phyloP scores from a whole-genome alignment of 1,140 invertebrate species.

The Eufriesea mexicana region DNA sequence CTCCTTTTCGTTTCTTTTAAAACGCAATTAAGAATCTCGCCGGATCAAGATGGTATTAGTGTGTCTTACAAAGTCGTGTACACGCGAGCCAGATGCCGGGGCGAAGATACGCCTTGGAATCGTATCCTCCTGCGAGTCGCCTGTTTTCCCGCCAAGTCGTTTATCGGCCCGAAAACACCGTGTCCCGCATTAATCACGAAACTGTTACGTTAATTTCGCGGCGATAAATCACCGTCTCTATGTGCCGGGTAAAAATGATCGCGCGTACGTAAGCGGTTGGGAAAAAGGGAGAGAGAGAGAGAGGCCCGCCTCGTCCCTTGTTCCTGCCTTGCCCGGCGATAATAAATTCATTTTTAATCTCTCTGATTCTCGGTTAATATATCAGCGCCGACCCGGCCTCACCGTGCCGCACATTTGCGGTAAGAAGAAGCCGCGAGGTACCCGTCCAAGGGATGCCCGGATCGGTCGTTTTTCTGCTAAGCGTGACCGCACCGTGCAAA shows the following conservation, averaged over 20 bases:
- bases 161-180: slow-evolving; percentile 7
- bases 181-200: slow-evolving; percentile 35
- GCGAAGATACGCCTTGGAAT: not conserved
- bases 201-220: slow-evolving; percentile 35
- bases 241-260: slow-evolving; percentile 25
- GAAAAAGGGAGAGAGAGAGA: too few relatives aligned
- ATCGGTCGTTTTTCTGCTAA: slow-evolving; percentile 53
- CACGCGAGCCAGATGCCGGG: slow-evolving; percentile 23
- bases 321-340: slow-evolving; percentile 5
- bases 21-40: slow-evolving; percentile 31
- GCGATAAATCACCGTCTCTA: slow-evolving; percentile 27
- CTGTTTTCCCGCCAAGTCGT: slow-evolving; percentile 20
- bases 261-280: not conserved
- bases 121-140: not conserved
- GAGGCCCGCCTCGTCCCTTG: not conserved
- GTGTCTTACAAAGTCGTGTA: slow-evolving; percentile 22
- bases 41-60: slow-evolving; percentile 18
- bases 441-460: slow-evolving; percentile 26
- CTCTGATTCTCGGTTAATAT: slow-evolving; percentile 50
- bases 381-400: slow-evolving; percentile 51
- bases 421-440: slow-evolving; percentile 49
- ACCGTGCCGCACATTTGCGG: slow-evolving; percentile 60
- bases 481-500: slow-evolving; percentile 59
- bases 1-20: slow-evolving; percentile 28
- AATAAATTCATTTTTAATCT: slow-evolving; percentile 59